phyloP scores from a whole-genome alignment of 1,140 invertebrate genomes.

The Palaemon carinicauda region DNA sequence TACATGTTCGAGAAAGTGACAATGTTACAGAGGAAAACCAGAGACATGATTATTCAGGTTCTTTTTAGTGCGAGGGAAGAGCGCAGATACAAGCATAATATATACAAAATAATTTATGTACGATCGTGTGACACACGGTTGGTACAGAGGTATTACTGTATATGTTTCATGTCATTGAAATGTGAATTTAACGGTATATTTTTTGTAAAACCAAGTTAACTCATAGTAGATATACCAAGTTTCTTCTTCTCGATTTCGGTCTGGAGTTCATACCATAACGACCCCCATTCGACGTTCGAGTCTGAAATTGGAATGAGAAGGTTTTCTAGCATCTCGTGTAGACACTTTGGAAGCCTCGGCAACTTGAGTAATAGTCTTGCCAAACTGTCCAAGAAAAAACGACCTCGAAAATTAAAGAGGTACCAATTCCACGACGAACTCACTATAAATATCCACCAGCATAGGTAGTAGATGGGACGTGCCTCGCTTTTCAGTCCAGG shows the following conservation, averaged over 20 bases:
- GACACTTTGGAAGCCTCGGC: neutral
- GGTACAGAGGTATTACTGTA: too few species aligned
- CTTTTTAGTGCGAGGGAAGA: too few species aligned
- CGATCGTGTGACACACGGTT: too few species aligned
- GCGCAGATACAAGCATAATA: too few species aligned
- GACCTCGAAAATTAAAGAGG: conserved; percentile 21
- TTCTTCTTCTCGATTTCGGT: neutral
- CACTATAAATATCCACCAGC: neutral
- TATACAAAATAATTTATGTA: too few species aligned
- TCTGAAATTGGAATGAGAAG: neutral
- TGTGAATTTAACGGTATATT: too few species aligned
- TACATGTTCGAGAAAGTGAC: too few species aligned
- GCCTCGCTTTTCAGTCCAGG: neutral
- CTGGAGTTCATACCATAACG: neutral
- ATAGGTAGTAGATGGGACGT: neutral
- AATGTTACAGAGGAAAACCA: too few species aligned
- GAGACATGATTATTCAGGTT: too few species aligned
- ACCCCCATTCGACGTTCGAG: neutral
- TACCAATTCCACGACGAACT: conserved; percentile 45
- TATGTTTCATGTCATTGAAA: too few species aligned
- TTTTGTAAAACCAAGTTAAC: too few species aligned
- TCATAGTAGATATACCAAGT: neutral
- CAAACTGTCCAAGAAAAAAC: neutral
- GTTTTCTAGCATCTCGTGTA: neutral
- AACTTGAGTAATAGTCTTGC: neutral